Conservation (phyloP, 2,113 vertebrate genomes). For the Neogale vison region DNA sequence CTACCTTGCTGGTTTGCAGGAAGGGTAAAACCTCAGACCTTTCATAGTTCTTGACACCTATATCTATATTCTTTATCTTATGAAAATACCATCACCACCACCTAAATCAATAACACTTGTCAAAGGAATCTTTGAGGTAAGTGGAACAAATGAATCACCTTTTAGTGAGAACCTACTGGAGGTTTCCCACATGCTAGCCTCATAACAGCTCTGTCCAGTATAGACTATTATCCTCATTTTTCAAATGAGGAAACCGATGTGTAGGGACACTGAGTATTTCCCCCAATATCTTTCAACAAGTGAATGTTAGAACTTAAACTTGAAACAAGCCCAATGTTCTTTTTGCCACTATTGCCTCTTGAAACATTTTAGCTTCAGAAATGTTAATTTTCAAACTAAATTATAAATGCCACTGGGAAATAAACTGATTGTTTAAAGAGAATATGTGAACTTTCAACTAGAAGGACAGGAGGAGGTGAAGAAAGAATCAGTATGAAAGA, state of each 20-base stretch:
- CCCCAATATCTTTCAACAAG: background rate
- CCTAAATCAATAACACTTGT: background rate
- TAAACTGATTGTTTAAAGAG: slow-evolving; percentile 8
- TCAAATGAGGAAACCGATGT: background rate
- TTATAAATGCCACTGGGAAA: background rate
- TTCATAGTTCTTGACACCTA: background rate
- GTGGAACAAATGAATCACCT: background rate
- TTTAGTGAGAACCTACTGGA: background rate
- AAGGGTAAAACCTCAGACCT: background rate
- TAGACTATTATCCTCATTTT: background rate
- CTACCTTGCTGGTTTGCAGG: background rate
- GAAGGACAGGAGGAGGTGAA: background rate
- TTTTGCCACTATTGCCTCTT: background rate
- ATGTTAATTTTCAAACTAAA: slow-evolving; percentile 10
- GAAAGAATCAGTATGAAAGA: background rate
- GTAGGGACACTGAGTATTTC: background rate
- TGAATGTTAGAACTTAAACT: background rate
- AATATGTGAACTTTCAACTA: background rate
- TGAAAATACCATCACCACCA: background rate
- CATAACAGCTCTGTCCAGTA: background rate
- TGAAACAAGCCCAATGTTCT: background rate
- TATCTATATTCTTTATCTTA: background rate
- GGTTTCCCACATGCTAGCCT: background rate
- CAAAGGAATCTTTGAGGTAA: background rate
- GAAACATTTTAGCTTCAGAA: background rate